Conservation (phyloP, 2,113 vertebrate genomes). For the Ceyx cyanopectus region DNA sequence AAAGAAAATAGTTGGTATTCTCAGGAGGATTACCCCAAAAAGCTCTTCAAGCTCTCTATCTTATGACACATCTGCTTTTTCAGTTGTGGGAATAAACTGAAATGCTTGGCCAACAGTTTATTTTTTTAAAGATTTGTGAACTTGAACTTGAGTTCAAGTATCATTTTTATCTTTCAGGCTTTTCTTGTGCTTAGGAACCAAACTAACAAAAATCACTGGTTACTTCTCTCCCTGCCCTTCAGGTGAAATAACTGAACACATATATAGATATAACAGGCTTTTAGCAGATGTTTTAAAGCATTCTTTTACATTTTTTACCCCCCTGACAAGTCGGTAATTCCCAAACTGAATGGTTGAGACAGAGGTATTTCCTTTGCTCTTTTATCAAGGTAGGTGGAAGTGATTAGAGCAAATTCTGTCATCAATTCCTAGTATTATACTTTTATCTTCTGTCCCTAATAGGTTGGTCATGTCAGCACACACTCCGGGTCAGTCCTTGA, state of each 20-base stretch:
- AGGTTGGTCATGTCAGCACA: conserved; percentile 43
- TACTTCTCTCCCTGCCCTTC: background rate
- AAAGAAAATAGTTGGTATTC: conserved; percentile 17
- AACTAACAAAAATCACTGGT: background rate
- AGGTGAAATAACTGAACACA: background rate
- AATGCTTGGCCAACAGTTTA: conserved; percentile 23
- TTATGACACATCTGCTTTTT: background rate
- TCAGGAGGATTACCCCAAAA: background rate
- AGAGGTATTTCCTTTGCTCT: conserved; percentile 34
- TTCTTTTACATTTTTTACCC: background rate
- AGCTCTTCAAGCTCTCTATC: background rate
- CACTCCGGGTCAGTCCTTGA: conserved; percentile 36
- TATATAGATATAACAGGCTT: background rate
- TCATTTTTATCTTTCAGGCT: conserved; percentile 5
- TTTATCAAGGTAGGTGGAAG: conserved; percentile 65
- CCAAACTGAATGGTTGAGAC: background rate
- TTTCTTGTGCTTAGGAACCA: background rate
- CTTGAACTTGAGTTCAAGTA: background rate
- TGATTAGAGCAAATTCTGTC: conserved; percentile 63
- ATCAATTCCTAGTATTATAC: background rate
- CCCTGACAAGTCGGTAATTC: background rate
- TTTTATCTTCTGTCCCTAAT: conserved; percentile 60
- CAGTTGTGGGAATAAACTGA: background rate
- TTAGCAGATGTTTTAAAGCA: background rate
- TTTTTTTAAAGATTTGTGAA: conserved; percentile 55